Evolutionary conservation across 1,140 invertebrate genomes (phyloP).

Genomic region (Cherax destructor): DNA sequence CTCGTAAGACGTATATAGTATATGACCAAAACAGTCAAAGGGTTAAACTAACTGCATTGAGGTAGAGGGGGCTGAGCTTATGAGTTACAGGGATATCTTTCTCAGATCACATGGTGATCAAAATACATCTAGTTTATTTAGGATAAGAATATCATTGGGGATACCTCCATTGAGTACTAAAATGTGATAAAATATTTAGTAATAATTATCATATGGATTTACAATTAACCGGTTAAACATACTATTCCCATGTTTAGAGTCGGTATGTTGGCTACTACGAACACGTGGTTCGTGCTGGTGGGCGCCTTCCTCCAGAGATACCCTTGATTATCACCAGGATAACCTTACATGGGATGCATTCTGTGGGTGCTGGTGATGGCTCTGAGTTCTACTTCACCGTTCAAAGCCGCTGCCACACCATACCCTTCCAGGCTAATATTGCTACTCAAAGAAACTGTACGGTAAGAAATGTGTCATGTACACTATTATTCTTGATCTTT

Average conservation of each 20-base stretch:
- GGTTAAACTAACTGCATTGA: too few relatives aligned
- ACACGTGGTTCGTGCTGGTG: conserved; percentile 76
- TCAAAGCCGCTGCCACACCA: conserved; percentile 73
- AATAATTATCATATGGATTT: background rate
- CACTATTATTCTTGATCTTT: too few relatives aligned
- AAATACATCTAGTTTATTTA: too few relatives aligned
- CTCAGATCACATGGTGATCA: too few relatives aligned
- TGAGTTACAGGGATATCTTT: too few relatives aligned
- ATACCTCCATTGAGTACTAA: too few relatives aligned
- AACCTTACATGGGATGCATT: conserved; percentile 74
- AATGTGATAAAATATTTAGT: too few relatives aligned
- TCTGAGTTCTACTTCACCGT: conserved; percentile 77
- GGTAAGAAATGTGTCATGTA: conserved; percentile 72
- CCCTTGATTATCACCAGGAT: conserved; percentile 75
- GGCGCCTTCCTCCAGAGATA: conserved; percentile 75
- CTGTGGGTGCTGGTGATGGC: conserved; percentile 77
- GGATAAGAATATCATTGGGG: too few relatives aligned
- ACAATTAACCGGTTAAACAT: background rate
- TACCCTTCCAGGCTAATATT: conserved; percentile 76
- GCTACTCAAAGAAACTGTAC: conserved; percentile 76
- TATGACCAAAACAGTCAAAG: too few relatives aligned
- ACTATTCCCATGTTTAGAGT: conserved; percentile 75
- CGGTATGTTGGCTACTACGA: conserved; percentile 80
- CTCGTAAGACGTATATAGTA: too few relatives aligned
- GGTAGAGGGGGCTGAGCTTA: too few relatives aligned